Percentiles rank a stretch among this genome's conserved stretches.
Conservation (phyloP, 2,888 invertebrate species). For the Yponomeuta malinellus region DNA sequence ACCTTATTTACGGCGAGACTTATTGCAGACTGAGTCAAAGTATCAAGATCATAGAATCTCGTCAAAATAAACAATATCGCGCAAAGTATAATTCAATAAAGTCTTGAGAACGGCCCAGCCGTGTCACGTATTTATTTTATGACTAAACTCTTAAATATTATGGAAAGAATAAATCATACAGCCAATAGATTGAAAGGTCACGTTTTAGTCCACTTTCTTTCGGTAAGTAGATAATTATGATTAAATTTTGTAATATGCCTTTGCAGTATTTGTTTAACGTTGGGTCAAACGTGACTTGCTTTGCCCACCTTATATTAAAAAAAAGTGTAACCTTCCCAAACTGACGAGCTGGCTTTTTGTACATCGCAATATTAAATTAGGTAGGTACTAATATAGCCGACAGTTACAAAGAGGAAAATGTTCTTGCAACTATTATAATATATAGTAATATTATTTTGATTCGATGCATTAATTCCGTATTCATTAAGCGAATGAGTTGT, state of each 20-base stretch:
- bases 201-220: constrained; percentile 13
- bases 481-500: too few species aligned
- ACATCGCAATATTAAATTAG: neutral
- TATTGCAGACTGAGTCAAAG: constrained; percentile 14
- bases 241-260: neutral
- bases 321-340: neutral
- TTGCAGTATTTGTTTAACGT: neutral
- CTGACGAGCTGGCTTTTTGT: neutral
- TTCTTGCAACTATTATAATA: too few species aligned
- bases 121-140: constrained; percentile 40
- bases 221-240: neutral
- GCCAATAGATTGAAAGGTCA: constrained; percentile 15
- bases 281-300: constrained; percentile 8
- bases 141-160: constrained; percentile 24
- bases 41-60: constrained; percentile 24
- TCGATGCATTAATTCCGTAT: too few species aligned
- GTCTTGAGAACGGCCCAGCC: constrained; percentile 30
- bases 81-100: constrained; percentile 50
- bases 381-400: too few species aligned
- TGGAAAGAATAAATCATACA: constrained; percentile 32
- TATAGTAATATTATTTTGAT: too few species aligned
- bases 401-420: too few species aligned
- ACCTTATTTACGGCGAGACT: neutral
- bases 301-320: constrained; percentile 4
- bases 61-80: constrained; percentile 35